Evolutionary conservation across 1,140 invertebrate genomes (phyloP).

Genomic region (Belonocnema kinseyi): DNA sequence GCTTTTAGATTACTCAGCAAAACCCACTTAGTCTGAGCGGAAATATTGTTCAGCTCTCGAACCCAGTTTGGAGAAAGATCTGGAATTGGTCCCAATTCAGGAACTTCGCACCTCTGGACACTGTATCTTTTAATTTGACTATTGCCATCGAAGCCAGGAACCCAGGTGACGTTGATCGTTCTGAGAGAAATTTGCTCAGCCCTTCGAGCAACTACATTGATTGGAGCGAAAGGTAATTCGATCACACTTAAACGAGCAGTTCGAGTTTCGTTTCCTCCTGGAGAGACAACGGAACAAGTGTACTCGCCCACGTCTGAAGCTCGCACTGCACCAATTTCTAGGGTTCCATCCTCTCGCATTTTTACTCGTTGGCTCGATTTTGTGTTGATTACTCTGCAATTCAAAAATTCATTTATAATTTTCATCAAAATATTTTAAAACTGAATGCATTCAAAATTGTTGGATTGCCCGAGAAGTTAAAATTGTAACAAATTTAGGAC

Average conservation of each 20-base stretch:
- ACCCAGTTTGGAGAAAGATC: constrained; percentile 91
- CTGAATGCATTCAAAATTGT: too few relatives aligned
- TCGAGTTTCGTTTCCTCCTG: constrained; percentile 94
- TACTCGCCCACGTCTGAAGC: constrained; percentile 90
- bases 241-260: constrained; percentile 90
- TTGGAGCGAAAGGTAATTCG: constrained; percentile 95
- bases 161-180: constrained; percentile 94
- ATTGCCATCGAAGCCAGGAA: constrained; percentile 97
- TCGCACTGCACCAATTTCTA: constrained; percentile 88
- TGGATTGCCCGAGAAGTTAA: too few relatives aligned
- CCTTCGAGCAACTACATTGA: constrained; percentile 86
- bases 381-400: constrained; percentile 79
- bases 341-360: constrained; percentile 84
- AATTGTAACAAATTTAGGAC: too few relatives aligned
- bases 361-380: constrained; percentile 81
- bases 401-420: neutral
- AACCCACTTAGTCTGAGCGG: constrained; percentile 85
- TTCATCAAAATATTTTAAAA: neutral
- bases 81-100: constrained; percentile 87
- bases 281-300: constrained; percentile 87
- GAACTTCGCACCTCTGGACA: constrained; percentile 92
- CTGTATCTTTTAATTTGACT: constrained; percentile 96
- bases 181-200: constrained; percentile 76
- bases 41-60: constrained; percentile 91
- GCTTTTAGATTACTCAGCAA: constrained; percentile 92